Evolutionary conservation across 1,140 invertebrate species (phyloP).

Genomic region (Samia ricini): DNA sequence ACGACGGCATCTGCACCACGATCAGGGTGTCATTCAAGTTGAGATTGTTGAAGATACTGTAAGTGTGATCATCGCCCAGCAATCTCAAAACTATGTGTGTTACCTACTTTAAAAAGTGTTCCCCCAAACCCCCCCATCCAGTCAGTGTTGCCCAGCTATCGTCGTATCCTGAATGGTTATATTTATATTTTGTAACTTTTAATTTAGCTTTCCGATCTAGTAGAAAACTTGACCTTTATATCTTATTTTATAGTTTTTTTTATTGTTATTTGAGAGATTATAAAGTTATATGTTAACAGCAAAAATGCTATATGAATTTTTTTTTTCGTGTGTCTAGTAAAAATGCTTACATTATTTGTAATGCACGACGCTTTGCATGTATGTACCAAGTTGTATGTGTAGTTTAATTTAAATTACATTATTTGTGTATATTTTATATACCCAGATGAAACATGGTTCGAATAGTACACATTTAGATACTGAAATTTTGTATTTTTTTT

Average conservation of each 20-base stretch:
- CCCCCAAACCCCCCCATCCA: constrained; percentile 44
- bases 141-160: constrained; percentile 60
- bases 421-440: neutral
- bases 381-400: constrained; percentile 9
- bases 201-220: constrained; percentile 28
- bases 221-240: constrained; percentile 21
- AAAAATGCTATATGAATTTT: constrained; percentile 31
- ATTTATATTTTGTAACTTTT: constrained; percentile 20
- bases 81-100: constrained; percentile 67
- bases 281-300: neutral
- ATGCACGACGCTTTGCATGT: constrained; percentile 62
- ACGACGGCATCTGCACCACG: constrained; percentile 56
- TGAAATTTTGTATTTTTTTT: no score
- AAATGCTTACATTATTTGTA: constrained; percentile 22
- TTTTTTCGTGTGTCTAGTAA: constrained; percentile 17
- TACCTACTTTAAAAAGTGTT: constrained; percentile 53
- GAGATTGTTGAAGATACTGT: constrained; percentile 72
- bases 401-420: constrained; percentile 14
- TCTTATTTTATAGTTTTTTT: constrained; percentile 10
- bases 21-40: constrained; percentile 73
- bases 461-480: neutral
- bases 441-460: neutral
- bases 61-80: constrained; percentile 59
- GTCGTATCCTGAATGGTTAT: constrained; percentile 54
- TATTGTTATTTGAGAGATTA: neutral